Base-by-base conservation (phyloP, 2,113 vertebrate species). In the Oceanodroma tethys region DNA sequence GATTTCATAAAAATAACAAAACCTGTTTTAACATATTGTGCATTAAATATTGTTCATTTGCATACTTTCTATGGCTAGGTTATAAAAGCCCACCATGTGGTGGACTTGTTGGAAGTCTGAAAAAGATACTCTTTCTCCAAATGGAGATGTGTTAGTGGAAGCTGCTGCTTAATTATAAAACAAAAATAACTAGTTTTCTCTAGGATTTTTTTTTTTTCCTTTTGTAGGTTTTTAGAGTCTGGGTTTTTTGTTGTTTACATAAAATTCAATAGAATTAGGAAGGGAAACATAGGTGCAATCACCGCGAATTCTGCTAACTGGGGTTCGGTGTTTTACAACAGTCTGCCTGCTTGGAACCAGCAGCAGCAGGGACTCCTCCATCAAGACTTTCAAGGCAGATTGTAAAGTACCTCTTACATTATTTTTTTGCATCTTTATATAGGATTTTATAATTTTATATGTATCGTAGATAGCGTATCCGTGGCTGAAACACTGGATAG, bases 31-130 rank as follows among this genome's bases (percentile, higher is more conserved):
- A 93, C 96, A 96, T 96, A 96, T 97, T 96, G 95, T 94, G 93
- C 90, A 96, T 90, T 92, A 94, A 96, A 96, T 97, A 96, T 96
- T 97, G 94, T 97, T 96, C 94, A 97, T 97, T 97, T 97, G 88
- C 97, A 96, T 97, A 84, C 84, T 96, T 95, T 93, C 79, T 93
- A 50, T 90, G 90, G 94, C 60, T 68, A 90, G 90, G 89, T 96
- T 96, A 83, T 91, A 93, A 92, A 94, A 97, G 92, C 96, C 90
- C 95, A 93, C 93, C 96, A 94, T 96, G 97, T 97, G 95, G 93
- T 97, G 97, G 96, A 93, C 96, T 96, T 86, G 94, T 93, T 95
- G 89, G 91, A 85, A 97, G 89, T 89, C 78, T 55, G 95, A 83
- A 96, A 80, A 80, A 86, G 82, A 91, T 84, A 52, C 56, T 96